Percentiles rank a stretch among this genome's conserved stretches.
Evolutionary conservation across 2,888 invertebrate genomes (phyloP).

Genomic region (Myopa tessellatipennis): DNA sequence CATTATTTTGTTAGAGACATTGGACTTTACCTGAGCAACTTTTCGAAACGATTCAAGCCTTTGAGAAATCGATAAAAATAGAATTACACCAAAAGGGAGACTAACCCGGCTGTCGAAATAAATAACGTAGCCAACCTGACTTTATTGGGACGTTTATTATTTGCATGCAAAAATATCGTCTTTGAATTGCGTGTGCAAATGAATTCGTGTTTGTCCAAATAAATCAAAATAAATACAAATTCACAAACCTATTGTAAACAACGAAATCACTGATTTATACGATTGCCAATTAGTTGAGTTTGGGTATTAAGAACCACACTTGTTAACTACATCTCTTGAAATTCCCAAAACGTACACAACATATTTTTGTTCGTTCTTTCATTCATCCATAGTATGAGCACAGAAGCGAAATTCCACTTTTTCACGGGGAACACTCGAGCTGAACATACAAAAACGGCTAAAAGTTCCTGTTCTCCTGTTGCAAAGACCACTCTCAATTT

Average conservation of each 20-base stretch:
- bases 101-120: background rate
- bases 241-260: too few relatives aligned
- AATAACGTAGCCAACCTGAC: background rate
- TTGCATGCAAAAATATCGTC: too few relatives aligned
- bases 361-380: too few relatives aligned
- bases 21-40: too few relatives aligned
- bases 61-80: conserved; percentile 52
- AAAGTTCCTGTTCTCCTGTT: conserved; percentile 42
- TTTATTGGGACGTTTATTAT: too few relatives aligned
- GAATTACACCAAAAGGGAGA: conserved; percentile 35
- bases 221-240: too few relatives aligned
- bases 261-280: background rate
- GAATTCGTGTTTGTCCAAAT: too few relatives aligned
- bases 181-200: too few relatives aligned
- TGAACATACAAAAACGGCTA: conserved; percentile 46
- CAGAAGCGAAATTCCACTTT: conserved; percentile 63
- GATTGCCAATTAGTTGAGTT: background rate
- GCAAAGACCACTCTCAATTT: conserved; percentile 39
- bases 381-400: conserved; percentile 55
- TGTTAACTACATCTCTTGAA: background rate
- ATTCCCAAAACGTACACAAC: background rate
- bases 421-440: conserved; percentile 61
- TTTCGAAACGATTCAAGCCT: too few relatives aligned
- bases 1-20: too few relatives aligned
- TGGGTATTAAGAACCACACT: background rate